Evolutionary conservation across 2,888 invertebrate genomes (phyloP), one percentile per base, ranked within the genome.

Genomic region (Oscheius myriophilus): DNA sequence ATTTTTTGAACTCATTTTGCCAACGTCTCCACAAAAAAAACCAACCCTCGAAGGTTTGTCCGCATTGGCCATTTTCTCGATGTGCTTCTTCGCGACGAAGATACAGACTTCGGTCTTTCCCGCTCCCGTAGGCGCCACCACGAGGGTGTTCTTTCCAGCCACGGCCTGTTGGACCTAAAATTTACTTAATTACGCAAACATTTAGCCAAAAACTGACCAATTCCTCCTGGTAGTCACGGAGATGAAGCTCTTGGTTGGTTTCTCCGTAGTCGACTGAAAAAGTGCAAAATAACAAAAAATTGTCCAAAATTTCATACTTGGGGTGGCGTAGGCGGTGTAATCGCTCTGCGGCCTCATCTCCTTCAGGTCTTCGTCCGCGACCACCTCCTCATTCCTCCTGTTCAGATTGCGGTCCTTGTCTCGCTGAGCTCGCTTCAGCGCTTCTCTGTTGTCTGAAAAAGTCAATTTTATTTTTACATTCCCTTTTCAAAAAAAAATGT

Each of bases 61-160:
- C 9, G 59, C 51, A 3, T 18, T 11, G 0, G 58, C 65, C 18
- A 69, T 33, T 25, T 68, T 64, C 43, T 64, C 52, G 46, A 85
- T 69, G 67, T 85, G 85, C 11, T 76, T 55, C n/a, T 67, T 26
- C 14, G 84, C 81, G 1, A 83, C 79, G 53, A 80, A 78, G 16
- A 76, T 76, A 9, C 82, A 82, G n/a, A 85, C 82, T 68, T 80
- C 72, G 1, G 85, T 85, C 63, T 85, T 85, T 67, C 85, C 85
- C 14, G 80, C 71, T n/a, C 85, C 85, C 1, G 85, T 85, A 6
- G 85, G 85, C 0, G 85, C 85, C n/a, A 82, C 82, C 49, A 85
- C 75, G 2, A 85, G 77, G n/a, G 75, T 71, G 53, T 84, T 85
- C 41, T 71, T 66, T 23, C 81, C 81, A 18, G 51, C 52, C 21